phyloP scores from a whole-genome alignment of 2,797 vertebrate genomes.

The Steatocranus sp. region DNA sequence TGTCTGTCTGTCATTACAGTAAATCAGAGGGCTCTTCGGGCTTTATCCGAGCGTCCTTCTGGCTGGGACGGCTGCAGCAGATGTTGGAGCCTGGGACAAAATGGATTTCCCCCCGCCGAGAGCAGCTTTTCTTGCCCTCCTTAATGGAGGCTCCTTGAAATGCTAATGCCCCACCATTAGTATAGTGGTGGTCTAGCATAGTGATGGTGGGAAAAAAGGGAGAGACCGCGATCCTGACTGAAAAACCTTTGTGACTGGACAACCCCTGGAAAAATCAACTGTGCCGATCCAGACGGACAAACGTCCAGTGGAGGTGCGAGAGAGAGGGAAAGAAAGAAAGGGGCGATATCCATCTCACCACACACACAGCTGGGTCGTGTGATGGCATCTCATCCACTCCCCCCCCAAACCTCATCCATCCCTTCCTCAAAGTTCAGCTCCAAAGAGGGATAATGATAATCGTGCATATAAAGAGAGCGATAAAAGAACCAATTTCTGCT shows the following conservation, averaged over 20 bases:
- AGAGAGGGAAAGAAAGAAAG: not conserved
- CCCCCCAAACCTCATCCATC: not conserved
- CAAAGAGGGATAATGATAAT: slow-evolving; percentile 58
- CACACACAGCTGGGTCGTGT: slow-evolving; percentile 38
- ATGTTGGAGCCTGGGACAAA: slow-evolving; percentile 92
- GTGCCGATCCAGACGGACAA: slow-evolving; percentile 64
- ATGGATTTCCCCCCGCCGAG: slow-evolving; percentile 86
- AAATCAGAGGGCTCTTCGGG: slow-evolving; percentile 88
- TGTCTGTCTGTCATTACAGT: slow-evolving; percentile 81
- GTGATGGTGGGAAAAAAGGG: slow-evolving; percentile 78
- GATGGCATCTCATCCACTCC: slow-evolving; percentile 48
- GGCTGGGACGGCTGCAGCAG: slow-evolving; percentile 93
- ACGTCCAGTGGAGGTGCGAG: slow-evolving; percentile 13
- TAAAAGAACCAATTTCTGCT: slow-evolving; percentile 45
- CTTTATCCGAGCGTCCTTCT: slow-evolving; percentile 90
- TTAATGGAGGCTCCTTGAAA: slow-evolving; percentile 93
- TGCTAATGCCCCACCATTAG: slow-evolving; percentile 88
- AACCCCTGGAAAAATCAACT: slow-evolving; percentile 78
- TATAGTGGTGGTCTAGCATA: slow-evolving; percentile 83
- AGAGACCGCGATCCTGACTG: slow-evolving; percentile 75
- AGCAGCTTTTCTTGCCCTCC: slow-evolving; percentile 88
- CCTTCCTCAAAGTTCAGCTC: slow-evolving; percentile 45
- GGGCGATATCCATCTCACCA: slow-evolving; percentile 37
- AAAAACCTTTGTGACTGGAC: slow-evolving; percentile 83
- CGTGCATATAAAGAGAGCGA: slow-evolving; percentile 37